Percentiles rank a stretch among this genome's conserved stretches.
These are phyloP conservation scores for Oxystoma pomonae DNA, from an alignment of 2,888 invertebrate species.

Conservation along the genomic window DNA sequence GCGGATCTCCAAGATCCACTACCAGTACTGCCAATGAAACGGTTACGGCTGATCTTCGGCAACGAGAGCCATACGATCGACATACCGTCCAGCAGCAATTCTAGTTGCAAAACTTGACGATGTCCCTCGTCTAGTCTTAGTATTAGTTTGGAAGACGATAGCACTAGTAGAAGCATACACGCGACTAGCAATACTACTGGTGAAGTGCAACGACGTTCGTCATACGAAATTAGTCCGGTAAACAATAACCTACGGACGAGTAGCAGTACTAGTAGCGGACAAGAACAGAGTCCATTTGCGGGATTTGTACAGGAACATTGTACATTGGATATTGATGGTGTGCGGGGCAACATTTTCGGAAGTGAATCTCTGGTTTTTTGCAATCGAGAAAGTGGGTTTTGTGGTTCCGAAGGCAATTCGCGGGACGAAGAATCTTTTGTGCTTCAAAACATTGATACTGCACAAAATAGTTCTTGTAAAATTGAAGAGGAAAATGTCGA, in stretches of 20 bases:
- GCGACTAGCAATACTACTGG: no score
- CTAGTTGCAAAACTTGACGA: conserved; percentile 39
- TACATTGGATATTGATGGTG: background rate
- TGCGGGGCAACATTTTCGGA: background rate
- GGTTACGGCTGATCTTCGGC: conserved; percentile 81
- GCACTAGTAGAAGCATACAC: background rate
- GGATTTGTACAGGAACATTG: background rate
- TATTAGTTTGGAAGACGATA: background rate
- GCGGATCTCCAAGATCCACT: conserved; percentile 36
- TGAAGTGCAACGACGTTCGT: no score
- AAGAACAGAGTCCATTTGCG: background rate
- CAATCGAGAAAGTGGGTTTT: no score
- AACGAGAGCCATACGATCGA: conserved; percentile 87
- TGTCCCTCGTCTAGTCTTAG: background rate
- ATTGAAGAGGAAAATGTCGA: background rate
- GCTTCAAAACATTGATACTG: background rate
- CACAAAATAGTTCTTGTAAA: background rate
- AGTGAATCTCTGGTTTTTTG: no score
- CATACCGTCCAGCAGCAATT: conserved; percentile 73
- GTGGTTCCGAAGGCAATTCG: background rate
- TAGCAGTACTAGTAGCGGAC: background rate
- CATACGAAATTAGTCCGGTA: no score
- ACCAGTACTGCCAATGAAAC: conserved; percentile 70
- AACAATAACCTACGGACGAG: no score
- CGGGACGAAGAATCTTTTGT: background rate